Base-by-base conservation (phyloP, 2,888 invertebrate species). In the Micropterix aruncella region DNA sequence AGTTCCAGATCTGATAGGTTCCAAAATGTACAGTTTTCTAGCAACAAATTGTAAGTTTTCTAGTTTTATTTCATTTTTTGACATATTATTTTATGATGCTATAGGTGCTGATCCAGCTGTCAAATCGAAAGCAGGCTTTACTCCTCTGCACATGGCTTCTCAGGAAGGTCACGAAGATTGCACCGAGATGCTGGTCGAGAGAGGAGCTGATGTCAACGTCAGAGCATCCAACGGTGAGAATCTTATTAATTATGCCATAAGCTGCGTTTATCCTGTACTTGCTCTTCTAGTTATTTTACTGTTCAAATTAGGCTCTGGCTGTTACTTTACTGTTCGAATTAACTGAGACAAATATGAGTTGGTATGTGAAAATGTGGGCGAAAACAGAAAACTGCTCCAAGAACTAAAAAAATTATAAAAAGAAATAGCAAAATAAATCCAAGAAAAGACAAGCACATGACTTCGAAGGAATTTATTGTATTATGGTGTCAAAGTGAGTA, bases 131-230 rank as follows among this genome's bases (percentile, higher is more conserved):
- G 90, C 94, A 18, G 96, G 96, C 1, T 97, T 96, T 66, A 90
- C 92, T 2, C 92, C 95, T n/a, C 57, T 88, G 38, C 97, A 99
- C 70, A 77, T 99, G 63, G 92, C 94, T 45, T 80, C 94, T 1
- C 88, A 89, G 57, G 96, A 96, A 57, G 95, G 95, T 0, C 92
- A 96, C 62, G 80, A 86, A 16, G 94, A 96, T 57, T 95, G 99
- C 81, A 86, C 91, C 1, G 84, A 90, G 52, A 76, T 97, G 58
- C 73, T 99, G 40, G 77, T 97, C 40, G 93, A 95, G 57, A 80
- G 94, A 56, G 84, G 87, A 37, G 91, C 91, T 16, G 80, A 90
- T 60, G 81, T 86, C 41, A 91, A 92, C 60, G 78, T 82, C 44
- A 77, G 81, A 46, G 88, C 95, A 14, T 91, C 89, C 50, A 77